phyloP scores from a whole-genome alignment of 1,140 invertebrate genomes.

The Drosophila sechellia region DNA sequence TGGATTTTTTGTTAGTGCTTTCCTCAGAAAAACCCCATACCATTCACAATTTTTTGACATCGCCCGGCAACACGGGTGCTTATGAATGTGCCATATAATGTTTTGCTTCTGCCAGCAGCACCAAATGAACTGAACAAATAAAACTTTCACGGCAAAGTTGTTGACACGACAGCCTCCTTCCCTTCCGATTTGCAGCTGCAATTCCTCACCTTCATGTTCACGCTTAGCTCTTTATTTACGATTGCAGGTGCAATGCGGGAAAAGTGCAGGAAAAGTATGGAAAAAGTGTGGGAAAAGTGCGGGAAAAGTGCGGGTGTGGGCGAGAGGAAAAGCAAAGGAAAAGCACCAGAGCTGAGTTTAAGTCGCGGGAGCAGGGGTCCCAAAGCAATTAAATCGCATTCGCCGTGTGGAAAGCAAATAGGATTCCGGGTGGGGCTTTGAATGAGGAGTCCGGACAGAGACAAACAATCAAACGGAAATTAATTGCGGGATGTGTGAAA shows the following conservation, averaged over 20 bases:
- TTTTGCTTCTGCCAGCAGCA: constrained; percentile 13
- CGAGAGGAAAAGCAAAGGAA: neutral
- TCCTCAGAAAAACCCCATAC: neutral
- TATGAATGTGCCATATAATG: constrained; percentile 6
- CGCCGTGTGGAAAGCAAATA: constrained; percentile 17
- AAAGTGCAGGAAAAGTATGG: neutral
- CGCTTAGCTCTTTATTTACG: constrained; percentile 70
- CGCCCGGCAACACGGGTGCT: constrained; percentile 7
- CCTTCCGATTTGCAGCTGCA: constrained; percentile 11
- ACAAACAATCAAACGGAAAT: constrained; percentile 80
- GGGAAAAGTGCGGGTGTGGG: neutral
- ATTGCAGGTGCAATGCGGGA: constrained; percentile 53
- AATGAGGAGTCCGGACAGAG: constrained; percentile 32
- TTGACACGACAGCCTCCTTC: constrained; percentile 49
- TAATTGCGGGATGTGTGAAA: constrained; percentile 73
- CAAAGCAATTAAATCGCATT: constrained; percentile 71
- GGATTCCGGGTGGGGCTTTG: constrained; percentile 4
- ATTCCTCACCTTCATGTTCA: constrained; percentile 3
- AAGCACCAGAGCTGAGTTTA: constrained; percentile 12
- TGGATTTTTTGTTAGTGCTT: neutral
- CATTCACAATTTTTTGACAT: neutral
- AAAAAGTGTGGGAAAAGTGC: neutral
- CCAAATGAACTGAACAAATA: constrained; percentile 68
- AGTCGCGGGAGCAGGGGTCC: constrained; percentile 32
- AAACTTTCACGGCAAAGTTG: constrained; percentile 63